Evolutionary conservation across 2,113 vertebrate species (phyloP), one percentile per base, ranked within the genome.

Genomic region (Mus pahari): DNA sequence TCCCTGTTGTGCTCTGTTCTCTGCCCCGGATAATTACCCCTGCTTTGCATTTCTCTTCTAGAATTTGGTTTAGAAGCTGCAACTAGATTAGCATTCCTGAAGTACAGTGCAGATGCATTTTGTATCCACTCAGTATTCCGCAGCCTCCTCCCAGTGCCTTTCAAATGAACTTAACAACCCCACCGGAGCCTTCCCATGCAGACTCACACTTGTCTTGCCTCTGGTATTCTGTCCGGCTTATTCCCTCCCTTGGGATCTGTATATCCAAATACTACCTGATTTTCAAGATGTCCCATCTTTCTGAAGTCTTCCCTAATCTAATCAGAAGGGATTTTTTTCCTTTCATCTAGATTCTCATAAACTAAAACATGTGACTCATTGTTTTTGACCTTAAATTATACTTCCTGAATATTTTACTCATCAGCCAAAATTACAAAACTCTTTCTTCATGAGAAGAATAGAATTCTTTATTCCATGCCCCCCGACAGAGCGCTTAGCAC

Each of bases 381-480:
- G 66, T 74, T 64, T 94, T 71, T 62, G 31, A 58, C 20, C 68
- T 96, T 84, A 77, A 94, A 77, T 83, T 84, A 39, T 86, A 64
- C 77, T 64, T 92, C 33, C 42, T 70, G 11, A 33, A 62, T n/a
- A 86, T 95, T 45, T 92, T 53, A 89, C 50, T 24, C 42, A 33
- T 81, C 42, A 70, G 39, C 19, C 75, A 77, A 64, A 50, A 62
- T 82, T 48, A 87, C 20, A 79, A 84, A 93, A 50, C 12, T 83
- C 62, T 20, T 60, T 83, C 62, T 20, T 60, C 31, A 22, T 62
- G 26, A 36, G 17, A 31, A 92, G 81, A 92, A 66, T 74, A 86
- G 2, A 39, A 83, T 87, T 60, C 62, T 87, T 70, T 78, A 71
- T 53, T 19, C 19, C 39, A 45, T 0, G 0, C 3, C 42, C 9